These are phyloP conservation scores for Myotis lucifugus DNA, from an alignment of 2,113 vertebrate genomes.

Conservation along the genomic window DNA sequence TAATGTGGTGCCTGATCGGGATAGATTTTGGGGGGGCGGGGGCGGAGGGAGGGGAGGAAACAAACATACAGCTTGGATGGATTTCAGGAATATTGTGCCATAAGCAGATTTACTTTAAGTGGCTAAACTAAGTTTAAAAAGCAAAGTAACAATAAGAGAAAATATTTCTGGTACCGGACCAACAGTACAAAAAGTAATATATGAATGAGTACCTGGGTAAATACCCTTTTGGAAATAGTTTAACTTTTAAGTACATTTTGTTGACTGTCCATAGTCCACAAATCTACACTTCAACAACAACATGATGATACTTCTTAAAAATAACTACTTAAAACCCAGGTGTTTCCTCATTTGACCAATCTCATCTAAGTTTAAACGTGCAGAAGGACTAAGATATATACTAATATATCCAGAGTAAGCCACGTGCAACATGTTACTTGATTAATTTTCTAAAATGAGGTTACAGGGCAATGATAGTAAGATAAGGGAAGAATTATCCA, in stretches of 20 bases:
- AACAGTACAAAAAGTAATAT: constrained; percentile 94
- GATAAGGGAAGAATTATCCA: constrained; percentile 88
- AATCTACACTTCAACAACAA: constrained; percentile 92
- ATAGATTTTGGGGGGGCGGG: too few species aligned
- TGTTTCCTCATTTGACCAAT: constrained; percentile 89
- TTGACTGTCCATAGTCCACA: constrained; percentile 94
- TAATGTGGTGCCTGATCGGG: background rate
- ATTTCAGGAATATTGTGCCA: constrained; percentile 96
- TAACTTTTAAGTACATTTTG: constrained; percentile 92
- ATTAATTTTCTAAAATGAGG: constrained; percentile 90
- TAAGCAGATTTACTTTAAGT: constrained; percentile 89
- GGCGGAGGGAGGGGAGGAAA: constrained; percentile 83
- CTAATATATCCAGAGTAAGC: constrained; percentile 87
- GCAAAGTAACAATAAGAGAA: constrained; percentile 94
- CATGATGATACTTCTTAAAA: constrained; percentile 90
- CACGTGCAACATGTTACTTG: constrained; percentile 93
- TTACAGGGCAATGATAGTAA: constrained; percentile 93
- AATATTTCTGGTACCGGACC: constrained; percentile 85
- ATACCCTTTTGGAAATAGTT: constrained; percentile 98
- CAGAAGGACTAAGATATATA: constrained; percentile 87
- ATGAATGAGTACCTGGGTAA: constrained; percentile 94
- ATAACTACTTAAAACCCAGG: constrained; percentile 92
- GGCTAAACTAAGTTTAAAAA: constrained; percentile 92
- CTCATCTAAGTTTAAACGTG: constrained; percentile 87
- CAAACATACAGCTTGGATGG: constrained; percentile 99